Base-by-base conservation (phyloP, 2,113 vertebrate species). In the Trogon surrucura region DNA sequence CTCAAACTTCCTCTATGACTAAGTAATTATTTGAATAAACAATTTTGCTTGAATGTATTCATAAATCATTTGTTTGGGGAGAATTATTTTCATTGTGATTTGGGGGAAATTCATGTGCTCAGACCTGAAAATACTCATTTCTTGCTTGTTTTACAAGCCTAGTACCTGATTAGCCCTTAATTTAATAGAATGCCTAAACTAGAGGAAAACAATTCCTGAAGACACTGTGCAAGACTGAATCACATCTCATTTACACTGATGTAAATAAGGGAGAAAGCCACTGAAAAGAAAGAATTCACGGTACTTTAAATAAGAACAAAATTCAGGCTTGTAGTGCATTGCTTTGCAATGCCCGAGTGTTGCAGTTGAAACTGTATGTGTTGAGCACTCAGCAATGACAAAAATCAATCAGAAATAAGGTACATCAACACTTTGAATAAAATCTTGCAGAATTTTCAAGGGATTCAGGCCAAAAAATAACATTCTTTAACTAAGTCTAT, bases 21-120 rank as follows among this genome's bases (percentile, higher is more conserved):
- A 95, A 85, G 48, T 90, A 96, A 96, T 96, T 93, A 95, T 97
- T 96, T 97, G 65, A 97, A 96, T 96, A 96, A 95, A 95, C 78
- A 73, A 91, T 71, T 96, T 65, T 96, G 18, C 84, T 71, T 91
- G 54, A 60, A n/a, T 75, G 85, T 91, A n/a, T 92, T 80, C 75
- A 60, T 67, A 96, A 97, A 91, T 96, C 11, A 83, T 89, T 96
- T 93, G 80, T 51, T 94, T 96, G 51, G 38, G 72, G 51, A 86
- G 45, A 93, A 91, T 83, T 94, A 91, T 74, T 95, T 91, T 86
- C 77, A 72, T 60, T 65, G 21, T 0, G 13, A 86, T 86, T 96
- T 92, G 84, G 78, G 48, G 14, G 29, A 94, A 91, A 90, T 90
- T 67, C 75, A 61, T 53, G 44, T 53, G 26, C 34, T 94, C 9